These are phyloP conservation scores for Trochalopteron elliotii DNA, from an alignment of 2,113 vertebrate species.

Conservation along the genomic window DNA sequence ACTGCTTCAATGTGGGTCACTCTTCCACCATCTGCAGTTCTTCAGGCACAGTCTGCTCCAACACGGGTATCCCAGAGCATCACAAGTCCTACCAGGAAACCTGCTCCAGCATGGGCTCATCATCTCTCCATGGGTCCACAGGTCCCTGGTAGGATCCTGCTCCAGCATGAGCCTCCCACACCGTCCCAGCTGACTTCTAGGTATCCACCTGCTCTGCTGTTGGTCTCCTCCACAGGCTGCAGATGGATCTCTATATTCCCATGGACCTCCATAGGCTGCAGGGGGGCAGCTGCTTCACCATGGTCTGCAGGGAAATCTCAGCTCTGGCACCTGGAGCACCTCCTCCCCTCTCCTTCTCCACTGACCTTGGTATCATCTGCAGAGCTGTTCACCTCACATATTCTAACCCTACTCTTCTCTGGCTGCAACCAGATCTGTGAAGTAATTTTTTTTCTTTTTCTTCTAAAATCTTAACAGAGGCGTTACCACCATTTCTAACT, in stretches of 20 bases:
- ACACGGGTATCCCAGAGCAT: not conserved
- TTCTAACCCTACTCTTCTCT: not conserved
- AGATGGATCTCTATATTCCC: not conserved
- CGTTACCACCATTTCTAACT: fast-evolving
- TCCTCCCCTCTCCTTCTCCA: not conserved
- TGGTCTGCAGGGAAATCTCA: not conserved
- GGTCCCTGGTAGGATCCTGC: not conserved
- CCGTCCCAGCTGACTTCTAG: not conserved
- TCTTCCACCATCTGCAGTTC: not conserved
- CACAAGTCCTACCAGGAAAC: not conserved
- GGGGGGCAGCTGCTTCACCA: not conserved
- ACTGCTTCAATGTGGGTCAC: not conserved
- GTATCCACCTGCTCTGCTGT: too few species aligned
- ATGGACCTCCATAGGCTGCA: too few species aligned
- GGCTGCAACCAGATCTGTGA: not conserved
- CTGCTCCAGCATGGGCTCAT: not conserved
- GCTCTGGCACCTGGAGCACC: not conserved
- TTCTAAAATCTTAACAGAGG: not conserved
- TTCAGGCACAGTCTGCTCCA: not conserved
- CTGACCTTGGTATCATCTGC: not conserved
- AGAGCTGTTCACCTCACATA: not conserved
- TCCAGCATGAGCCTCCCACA: not conserved
- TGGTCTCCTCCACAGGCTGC: not conserved
- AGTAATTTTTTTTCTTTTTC: not conserved
- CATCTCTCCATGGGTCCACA: not conserved